phyloP scores from a whole-genome alignment of 2,888 invertebrate genomes.

The Sarcophaga subvicina region DNA sequence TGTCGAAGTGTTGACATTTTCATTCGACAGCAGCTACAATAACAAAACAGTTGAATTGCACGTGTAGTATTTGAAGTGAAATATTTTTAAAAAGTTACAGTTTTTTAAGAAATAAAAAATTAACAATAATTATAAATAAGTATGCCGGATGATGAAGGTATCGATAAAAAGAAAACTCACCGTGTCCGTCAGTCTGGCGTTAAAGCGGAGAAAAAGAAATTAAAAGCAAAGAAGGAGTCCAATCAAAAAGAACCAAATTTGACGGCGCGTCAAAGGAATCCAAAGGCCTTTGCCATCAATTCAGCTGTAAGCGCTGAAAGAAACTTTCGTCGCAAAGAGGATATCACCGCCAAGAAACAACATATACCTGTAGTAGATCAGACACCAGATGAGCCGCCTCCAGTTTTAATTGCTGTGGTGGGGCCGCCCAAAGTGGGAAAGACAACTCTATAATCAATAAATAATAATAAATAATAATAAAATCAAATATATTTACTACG shows the following conservation, averaged over 20 bases:
- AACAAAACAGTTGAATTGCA: slow-evolving; percentile 20
- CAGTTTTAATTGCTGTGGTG: slow-evolving; percentile 95
- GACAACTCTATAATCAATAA: no score
- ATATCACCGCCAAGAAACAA: slow-evolving; percentile 93
- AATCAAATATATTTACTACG: no score
- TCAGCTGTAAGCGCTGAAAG: slow-evolving; percentile 95
- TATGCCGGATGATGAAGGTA: slow-evolving; percentile 77
- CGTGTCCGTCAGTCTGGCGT: slow-evolving; percentile 88
- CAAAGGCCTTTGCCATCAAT: slow-evolving; percentile 98
- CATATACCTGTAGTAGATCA: slow-evolving; percentile 96
- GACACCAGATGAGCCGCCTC: slow-evolving; percentile 97
- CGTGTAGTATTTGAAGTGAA: slow-evolving; percentile 35
- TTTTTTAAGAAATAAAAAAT: neutral
- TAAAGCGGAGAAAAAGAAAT: slow-evolving; percentile 93
- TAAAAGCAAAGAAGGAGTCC: slow-evolving; percentile 83
- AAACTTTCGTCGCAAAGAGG: slow-evolving; percentile 93
- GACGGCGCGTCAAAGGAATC: slow-evolving; percentile 93
- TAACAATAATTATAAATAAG: slow-evolving; percentile 29
- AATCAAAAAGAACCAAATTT: slow-evolving; percentile 84
- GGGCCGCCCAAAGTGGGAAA: slow-evolving; percentile 99
- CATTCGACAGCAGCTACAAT: slow-evolving; percentile 2
- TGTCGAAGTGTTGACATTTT: neutral
- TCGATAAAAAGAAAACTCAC: slow-evolving; percentile 88
- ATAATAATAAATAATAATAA: no score
- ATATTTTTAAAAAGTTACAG: neutral